phyloP scores from a whole-genome alignment of 2,888 invertebrate species.

The Harpalus rubripes region DNA sequence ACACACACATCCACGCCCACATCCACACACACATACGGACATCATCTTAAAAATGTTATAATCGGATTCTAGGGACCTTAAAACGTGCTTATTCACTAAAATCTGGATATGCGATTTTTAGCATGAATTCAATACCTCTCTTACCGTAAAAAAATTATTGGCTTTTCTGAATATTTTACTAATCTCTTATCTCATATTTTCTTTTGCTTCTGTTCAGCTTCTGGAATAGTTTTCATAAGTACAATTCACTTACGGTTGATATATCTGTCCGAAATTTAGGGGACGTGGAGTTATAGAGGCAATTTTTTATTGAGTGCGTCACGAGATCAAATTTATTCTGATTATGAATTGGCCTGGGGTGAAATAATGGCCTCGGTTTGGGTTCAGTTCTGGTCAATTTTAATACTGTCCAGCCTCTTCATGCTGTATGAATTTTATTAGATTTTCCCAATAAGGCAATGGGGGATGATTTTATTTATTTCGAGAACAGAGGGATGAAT shows the following conservation, averaged over 20 bases:
- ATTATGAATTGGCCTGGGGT: conserved; percentile 59
- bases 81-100: too few relatives aligned
- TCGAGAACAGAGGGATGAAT: not conserved
- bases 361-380: conserved; percentile 44
- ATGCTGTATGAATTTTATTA: conserved; percentile 45
- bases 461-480: conserved; percentile 34
- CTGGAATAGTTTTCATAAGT: not conserved
- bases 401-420: conserved; percentile 31
- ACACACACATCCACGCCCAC: too few relatives aligned
- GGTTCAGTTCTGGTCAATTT: conserved; percentile 21
- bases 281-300: conserved; percentile 53
- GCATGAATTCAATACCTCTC: too few relatives aligned
- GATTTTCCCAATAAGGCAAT: conserved; percentile 17
- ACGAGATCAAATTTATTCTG: conserved; percentile 60
- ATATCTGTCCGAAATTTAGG: conserved; percentile 42
- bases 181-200: not conserved
- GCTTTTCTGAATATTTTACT: not conserved
- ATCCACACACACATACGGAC: too few relatives aligned
- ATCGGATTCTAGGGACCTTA: too few relatives aligned
- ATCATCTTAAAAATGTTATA: too few relatives aligned
- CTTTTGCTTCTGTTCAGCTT: not conserved
- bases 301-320: conserved; percentile 62
- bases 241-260: conserved; percentile 34
- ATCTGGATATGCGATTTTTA: too few relatives aligned
- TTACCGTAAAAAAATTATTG: not conserved